Percentiles rank a stretch among this genome's conserved stretches.
These are phyloP conservation scores for Dromas ardeola DNA, from an alignment of 2,113 vertebrate species.

Conservation along the genomic window DNA sequence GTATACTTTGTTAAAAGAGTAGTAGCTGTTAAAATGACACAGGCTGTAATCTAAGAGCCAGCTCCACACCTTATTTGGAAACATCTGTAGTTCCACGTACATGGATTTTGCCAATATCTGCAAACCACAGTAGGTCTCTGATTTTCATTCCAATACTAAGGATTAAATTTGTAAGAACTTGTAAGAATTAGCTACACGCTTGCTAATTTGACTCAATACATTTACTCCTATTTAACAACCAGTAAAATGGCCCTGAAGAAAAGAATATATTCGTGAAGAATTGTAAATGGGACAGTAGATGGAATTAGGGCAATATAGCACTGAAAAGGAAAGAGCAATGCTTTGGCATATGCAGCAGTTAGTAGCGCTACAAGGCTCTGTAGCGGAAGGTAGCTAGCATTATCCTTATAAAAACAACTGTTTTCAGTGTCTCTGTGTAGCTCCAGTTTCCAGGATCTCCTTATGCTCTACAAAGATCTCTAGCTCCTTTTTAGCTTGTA, in stretches of 20 bases:
- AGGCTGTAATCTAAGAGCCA: neutral
- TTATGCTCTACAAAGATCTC: neutral
- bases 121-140: neutral
- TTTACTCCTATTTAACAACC: neutral
- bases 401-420: neutral
- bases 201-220: neutral
- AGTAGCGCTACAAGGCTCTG: neutral
- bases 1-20: neutral
- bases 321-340: neutral
- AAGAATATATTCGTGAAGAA: neutral
- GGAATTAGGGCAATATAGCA: neutral
- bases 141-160: neutral
- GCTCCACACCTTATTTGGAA: neutral
- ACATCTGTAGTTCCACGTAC: neutral
- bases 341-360: neutral
- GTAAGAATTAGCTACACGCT: neutral
- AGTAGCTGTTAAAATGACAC: neutral
- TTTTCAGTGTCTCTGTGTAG: neutral
- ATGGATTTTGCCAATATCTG: neutral
- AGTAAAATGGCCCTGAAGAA: neutral
- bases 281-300: neutral
- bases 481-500: neutral
- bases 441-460: neutral
- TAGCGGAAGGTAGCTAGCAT: neutral
- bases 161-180: neutral